Percentiles rank a stretch among this genome's conserved stretches.
Evolutionary conservation across 2,797 vertebrate genomes (phyloP).

Genomic region (Gadopsis marmoratus): DNA sequence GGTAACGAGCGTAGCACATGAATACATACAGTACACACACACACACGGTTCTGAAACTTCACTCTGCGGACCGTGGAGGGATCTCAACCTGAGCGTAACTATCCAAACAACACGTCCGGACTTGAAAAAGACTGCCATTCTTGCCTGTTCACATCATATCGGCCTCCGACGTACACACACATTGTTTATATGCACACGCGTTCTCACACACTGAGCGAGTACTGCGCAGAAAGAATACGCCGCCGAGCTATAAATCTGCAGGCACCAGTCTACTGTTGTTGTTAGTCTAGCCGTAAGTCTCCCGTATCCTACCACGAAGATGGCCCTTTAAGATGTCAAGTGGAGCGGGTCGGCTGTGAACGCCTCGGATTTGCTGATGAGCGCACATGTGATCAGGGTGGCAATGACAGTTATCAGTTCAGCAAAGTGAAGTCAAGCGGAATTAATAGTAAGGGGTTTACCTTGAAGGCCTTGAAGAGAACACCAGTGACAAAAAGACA

Average conservation of each 20-base stretch:
- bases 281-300: constrained; percentile 71
- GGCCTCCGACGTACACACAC: constrained; percentile 5
- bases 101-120: constrained; percentile 66
- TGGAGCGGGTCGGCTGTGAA: constrained; percentile 35
- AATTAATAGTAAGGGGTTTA: constrained; percentile 12
- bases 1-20: constrained; percentile 72
- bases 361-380: constrained; percentile 25
- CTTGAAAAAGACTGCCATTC: constrained; percentile 62
- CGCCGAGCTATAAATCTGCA: constrained; percentile 57
- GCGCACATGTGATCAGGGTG: constrained; percentile 31
- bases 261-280: constrained; percentile 66
- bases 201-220: constrained; percentile 38
- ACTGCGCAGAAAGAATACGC: constrained; percentile 28
- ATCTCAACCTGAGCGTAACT: constrained; percentile 64
- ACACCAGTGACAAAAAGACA: constrained; percentile 3
- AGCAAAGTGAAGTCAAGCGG: constrained; percentile 20
- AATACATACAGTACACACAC: constrained; percentile 15
- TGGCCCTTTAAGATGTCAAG: constrained; percentile 60
- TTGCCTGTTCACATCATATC: constrained; percentile 67
- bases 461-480: neutral
- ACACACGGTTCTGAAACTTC: constrained; percentile 36
- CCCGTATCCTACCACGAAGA: constrained; percentile 66
- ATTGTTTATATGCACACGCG: constrained; percentile 21
- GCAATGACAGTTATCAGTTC: constrained; percentile 17
- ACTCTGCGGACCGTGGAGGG: constrained; percentile 44